A percentile compares a stretch with the other conserved stretches of the same genome.
Conservation (phyloP, 2,113 vertebrate genomes). For the Oncorhynchus tshawytscha region DNA sequence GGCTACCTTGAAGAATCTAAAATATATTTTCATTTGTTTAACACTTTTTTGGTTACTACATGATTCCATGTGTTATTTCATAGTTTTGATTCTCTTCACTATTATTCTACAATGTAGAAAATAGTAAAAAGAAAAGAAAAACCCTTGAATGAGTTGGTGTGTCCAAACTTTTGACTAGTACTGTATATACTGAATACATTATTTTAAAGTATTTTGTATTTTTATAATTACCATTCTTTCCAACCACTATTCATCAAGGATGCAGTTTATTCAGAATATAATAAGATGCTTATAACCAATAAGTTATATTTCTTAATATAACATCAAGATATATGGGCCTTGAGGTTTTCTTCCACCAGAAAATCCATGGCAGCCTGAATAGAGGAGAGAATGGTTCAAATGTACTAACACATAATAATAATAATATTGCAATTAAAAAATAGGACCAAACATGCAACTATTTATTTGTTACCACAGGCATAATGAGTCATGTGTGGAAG, state of each 20-base stretch:
- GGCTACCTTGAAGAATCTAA: too few relatives aligned
- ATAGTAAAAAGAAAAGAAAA: too few relatives aligned
- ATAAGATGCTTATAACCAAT: slow-evolving; percentile 39
- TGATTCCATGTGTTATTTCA: too few relatives aligned
- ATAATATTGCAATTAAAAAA: not conserved
- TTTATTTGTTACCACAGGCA: not conserved
- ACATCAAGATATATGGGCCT: slow-evolving; percentile 68
- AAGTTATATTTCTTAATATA: slow-evolving; percentile 66
- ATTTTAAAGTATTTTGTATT: not conserved
- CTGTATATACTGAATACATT: not conserved
- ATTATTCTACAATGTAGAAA: too few relatives aligned
- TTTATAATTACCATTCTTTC: not conserved
- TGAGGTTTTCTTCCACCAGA: slow-evolving; percentile 65
- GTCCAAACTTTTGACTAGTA: too few relatives aligned
- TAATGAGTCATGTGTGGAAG: too few relatives aligned
- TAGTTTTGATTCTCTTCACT: too few relatives aligned
- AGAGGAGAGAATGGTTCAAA: not conserved
- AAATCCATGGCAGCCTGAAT: slow-evolving; percentile 71
- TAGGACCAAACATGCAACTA: not conserved
- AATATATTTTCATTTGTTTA: too few relatives aligned
- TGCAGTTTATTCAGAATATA: not conserved
- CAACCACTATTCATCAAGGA: not conserved
- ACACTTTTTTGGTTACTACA: too few relatives aligned
- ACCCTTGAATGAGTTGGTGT: too few relatives aligned
- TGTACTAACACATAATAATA: not conserved